Conservation (phyloP, 2,113 vertebrate species). For the Cololabis saira region DNA sequence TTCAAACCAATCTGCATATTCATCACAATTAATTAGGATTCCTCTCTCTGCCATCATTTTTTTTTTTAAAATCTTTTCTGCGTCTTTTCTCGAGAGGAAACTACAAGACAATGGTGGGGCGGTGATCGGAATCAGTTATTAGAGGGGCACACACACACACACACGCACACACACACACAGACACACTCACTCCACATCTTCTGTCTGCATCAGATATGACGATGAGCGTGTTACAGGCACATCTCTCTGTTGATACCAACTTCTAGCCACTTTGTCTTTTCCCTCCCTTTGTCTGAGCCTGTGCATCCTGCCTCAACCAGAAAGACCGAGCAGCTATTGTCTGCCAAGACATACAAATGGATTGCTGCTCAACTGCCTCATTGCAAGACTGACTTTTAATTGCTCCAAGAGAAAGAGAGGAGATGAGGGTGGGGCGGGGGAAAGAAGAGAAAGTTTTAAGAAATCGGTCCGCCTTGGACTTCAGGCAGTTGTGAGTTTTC, state of each 20-base stretch:
- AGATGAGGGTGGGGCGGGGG: constrained; percentile 9
- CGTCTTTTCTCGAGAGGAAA: constrained; percentile 76
- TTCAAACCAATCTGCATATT: constrained; percentile 81
- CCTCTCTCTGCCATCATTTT: constrained; percentile 67
- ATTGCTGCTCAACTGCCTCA: constrained; percentile 40
- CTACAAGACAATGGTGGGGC: constrained; percentile 68
- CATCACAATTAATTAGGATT: constrained; percentile 81
- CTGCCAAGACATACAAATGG: constrained; percentile 23
- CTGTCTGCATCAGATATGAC: constrained; percentile 78
- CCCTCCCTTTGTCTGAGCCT: constrained; percentile 50
- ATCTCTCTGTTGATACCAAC: constrained; percentile 60
- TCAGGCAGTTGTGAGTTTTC: constrained; percentile 1
- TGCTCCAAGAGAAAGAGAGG: constrained; percentile 29
- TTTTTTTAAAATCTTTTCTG: constrained; percentile 60
- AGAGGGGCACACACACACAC: constrained; percentile 27
- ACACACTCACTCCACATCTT: constrained; percentile 36
- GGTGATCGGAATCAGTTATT: constrained; percentile 77
- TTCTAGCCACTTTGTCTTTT: constrained; percentile 62
- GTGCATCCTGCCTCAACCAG: constrained; percentile 21
- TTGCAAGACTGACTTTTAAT: constrained; percentile 65
- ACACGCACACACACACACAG: not conserved
- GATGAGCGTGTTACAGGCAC: constrained; percentile 50
- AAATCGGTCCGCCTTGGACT: constrained; percentile 5
- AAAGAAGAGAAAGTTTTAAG: constrained; percentile 11
- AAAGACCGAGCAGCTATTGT: constrained; percentile 63